These are phyloP conservation scores for Bembecia ichneumoniformis DNA, from an alignment of 2,888 invertebrate species.

Conservation along the genomic window DNA sequence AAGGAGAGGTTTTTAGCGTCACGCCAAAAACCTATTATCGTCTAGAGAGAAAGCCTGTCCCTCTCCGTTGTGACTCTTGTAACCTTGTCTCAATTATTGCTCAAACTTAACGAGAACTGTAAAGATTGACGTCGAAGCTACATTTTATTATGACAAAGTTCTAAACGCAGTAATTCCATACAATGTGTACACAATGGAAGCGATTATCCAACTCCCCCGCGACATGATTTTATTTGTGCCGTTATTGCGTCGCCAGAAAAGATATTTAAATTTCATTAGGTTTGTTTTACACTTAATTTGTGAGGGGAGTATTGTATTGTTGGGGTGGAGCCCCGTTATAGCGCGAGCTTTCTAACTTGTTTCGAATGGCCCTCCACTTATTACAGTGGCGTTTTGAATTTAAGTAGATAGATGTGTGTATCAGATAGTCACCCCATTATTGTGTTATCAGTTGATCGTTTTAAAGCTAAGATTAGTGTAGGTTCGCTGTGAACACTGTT, in stretches of 20 bases:
- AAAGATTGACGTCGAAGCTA: constrained; percentile 11
- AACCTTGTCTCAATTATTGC: constrained; percentile 45
- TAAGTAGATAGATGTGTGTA: constrained; percentile 46
- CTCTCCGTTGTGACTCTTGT: constrained; percentile 40
- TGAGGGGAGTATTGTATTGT: constrained; percentile 56
- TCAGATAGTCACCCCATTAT: constrained; percentile 52
- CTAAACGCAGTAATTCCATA: constrained; percentile 43
- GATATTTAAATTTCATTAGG: constrained; percentile 73
- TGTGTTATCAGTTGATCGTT: constrained; percentile 35
- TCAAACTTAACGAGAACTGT: constrained; percentile 8
- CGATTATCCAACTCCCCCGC: constrained; percentile 66
- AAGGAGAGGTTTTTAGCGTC: constrained; percentile 64
- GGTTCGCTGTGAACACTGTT: not conserved
- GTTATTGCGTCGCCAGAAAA: constrained; percentile 65
- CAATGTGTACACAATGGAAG: constrained; percentile 65
- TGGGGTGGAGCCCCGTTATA: constrained; percentile 57
- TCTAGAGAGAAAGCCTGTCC: constrained; percentile 58
- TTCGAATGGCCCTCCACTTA: constrained; percentile 48
- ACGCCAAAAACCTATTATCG: constrained; percentile 63
- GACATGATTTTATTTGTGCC: constrained; percentile 70
- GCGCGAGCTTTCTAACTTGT: constrained; percentile 44
- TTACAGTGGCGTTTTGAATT: constrained; percentile 60
- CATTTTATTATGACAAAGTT: constrained; percentile 40
- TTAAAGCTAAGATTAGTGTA: constrained; percentile 18
- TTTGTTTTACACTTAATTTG: constrained; percentile 74